Percentiles rank a stretch among this genome's conserved stretches.
Evolutionary conservation across 2,113 vertebrate genomes (phyloP).

Genomic region (Oreotrochilus melanogaster): DNA sequence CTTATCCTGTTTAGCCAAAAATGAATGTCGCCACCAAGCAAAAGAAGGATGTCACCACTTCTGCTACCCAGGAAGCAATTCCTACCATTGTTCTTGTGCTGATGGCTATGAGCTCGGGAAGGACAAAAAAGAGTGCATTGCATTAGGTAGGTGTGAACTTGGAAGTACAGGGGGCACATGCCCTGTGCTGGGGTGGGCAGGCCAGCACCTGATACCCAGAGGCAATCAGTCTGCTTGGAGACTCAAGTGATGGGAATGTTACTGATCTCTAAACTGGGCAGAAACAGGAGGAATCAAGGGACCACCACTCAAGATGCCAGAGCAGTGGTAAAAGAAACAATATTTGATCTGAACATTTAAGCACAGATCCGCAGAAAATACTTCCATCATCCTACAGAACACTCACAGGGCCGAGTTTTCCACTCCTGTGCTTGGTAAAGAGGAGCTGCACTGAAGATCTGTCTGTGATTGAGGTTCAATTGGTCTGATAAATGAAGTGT

Average conservation of each 20-base stretch:
- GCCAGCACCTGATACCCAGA: neutral
- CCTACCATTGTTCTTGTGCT: constrained; percentile 84
- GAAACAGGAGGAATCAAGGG: neutral
- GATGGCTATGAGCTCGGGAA: constrained; percentile 81
- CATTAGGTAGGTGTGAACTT: constrained; percentile 75
- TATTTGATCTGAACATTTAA: neutral
- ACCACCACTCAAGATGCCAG: neutral
- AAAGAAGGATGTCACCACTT: constrained; percentile 86
- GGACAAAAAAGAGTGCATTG: constrained; percentile 80
- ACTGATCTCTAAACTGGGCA: neutral
- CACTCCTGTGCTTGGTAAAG: neutral
- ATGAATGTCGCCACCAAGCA: constrained; percentile 80
- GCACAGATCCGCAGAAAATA: neutral
- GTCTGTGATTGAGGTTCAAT: neutral
- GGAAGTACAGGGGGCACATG: neutral
- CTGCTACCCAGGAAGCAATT: constrained; percentile 73
- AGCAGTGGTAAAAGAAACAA: neutral
- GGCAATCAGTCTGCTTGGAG: neutral
- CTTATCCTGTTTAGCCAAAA: constrained; percentile 70
- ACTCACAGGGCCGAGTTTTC: neutral
- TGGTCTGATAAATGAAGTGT: neutral
- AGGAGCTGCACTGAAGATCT: neutral
- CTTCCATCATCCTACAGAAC: neutral
- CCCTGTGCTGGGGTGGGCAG: neutral
- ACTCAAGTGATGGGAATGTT: rapidly evolving